phyloP scores from a whole-genome alignment of 1,140 invertebrate species.

The Tyrophagus putrescentiae region DNA sequence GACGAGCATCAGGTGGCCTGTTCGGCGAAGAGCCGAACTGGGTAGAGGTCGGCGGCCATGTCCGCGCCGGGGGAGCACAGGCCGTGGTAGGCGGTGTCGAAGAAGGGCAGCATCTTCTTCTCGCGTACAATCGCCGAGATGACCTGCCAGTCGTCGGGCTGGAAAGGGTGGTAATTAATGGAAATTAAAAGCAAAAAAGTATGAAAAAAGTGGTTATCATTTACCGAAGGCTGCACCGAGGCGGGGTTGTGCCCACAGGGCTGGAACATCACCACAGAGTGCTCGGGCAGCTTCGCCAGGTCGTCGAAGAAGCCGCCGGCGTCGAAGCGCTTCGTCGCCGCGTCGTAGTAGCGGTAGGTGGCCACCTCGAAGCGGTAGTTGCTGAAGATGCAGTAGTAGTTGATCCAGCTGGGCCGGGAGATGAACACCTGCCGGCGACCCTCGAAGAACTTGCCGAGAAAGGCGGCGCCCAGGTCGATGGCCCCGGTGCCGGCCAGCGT shows the following conservation, averaged over 20 bases:
- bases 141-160: slow-evolving; percentile 56
- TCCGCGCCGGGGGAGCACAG: slow-evolving; percentile 91
- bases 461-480: slow-evolving; percentile 11
- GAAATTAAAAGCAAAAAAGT: not conserved
- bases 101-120: slow-evolving; percentile 69
- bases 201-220: not conserved
- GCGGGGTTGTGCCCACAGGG: slow-evolving; percentile 14
- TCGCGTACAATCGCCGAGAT: slow-evolving; percentile 56
- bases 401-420: slow-evolving; percentile 9
- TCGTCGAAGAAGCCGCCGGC: not conserved
- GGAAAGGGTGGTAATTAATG: not conserved
- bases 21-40: slow-evolving; percentile 66
- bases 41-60: slow-evolving; percentile 58
- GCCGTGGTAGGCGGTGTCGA: slow-evolving; percentile 95
- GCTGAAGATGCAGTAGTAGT: slow-evolving; percentile 7
- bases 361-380: slow-evolving; percentile 1
- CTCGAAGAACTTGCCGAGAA: not conserved
- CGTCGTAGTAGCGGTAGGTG: not conserved
- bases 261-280: slow-evolving; percentile 1
- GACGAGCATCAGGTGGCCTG: slow-evolving; percentile 75
- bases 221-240: not conserved
- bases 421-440: not conserved
- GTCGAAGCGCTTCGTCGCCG: not conserved
- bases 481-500: slow-evolving; percentile 15
- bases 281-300: not conserved